Percentiles rank a stretch among this genome's conserved stretches.
These are phyloP conservation scores for Alloplasta piceator DNA, from an alignment of 2,888 invertebrate genomes.

Conservation along the genomic window DNA sequence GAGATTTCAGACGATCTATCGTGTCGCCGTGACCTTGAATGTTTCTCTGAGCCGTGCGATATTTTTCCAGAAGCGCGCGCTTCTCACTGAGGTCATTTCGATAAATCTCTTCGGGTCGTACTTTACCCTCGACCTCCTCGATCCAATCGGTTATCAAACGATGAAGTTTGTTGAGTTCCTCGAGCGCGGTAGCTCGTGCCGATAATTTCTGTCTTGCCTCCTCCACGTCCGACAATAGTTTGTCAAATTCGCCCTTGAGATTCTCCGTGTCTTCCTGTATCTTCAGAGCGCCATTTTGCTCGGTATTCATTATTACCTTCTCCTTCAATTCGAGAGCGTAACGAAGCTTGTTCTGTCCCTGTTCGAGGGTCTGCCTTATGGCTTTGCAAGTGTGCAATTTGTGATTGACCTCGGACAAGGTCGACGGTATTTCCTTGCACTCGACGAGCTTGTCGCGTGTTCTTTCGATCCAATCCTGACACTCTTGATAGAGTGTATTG, in stretches of 20 bases:
- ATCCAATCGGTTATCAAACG: slow-evolving; percentile 94
- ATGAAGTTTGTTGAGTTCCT: slow-evolving; percentile 93
- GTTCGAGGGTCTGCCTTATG: slow-evolving; percentile 95
- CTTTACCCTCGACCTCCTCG: slow-evolving; percentile 93
- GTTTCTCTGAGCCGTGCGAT: slow-evolving; percentile 92
- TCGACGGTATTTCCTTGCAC: slow-evolving; percentile 92
- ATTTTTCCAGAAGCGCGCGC: slow-evolving; percentile 94
- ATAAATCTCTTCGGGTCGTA: slow-evolving; percentile 89
- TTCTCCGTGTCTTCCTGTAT: slow-evolving; percentile 96
- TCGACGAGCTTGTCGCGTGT: slow-evolving; percentile 93
- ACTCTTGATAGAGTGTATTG: slow-evolving; percentile 95
- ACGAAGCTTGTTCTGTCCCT: slow-evolving; percentile 93
- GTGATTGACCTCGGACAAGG: slow-evolving; percentile 92
- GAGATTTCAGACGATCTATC: slow-evolving; percentile 90
- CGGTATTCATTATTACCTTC: slow-evolving; percentile 96
- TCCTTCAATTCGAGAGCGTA: slow-evolving; percentile 96
- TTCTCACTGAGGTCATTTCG: slow-evolving; percentile 96
- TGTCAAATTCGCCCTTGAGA: slow-evolving; percentile 95
- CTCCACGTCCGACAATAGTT: slow-evolving; percentile 91
- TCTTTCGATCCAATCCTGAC: slow-evolving; percentile 96
- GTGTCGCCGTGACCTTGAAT: slow-evolving; percentile 91
- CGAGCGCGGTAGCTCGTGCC: slow-evolving; percentile 90
- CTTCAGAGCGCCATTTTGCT: slow-evolving; percentile 93
- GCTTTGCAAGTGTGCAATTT: slow-evolving; percentile 94
- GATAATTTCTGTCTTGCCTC: slow-evolving; percentile 91